A percentile compares a stretch with the other conserved stretches of the same genome.
Conservation (phyloP, 2,113 vertebrate genomes). For the Candoia aspera region DNA sequence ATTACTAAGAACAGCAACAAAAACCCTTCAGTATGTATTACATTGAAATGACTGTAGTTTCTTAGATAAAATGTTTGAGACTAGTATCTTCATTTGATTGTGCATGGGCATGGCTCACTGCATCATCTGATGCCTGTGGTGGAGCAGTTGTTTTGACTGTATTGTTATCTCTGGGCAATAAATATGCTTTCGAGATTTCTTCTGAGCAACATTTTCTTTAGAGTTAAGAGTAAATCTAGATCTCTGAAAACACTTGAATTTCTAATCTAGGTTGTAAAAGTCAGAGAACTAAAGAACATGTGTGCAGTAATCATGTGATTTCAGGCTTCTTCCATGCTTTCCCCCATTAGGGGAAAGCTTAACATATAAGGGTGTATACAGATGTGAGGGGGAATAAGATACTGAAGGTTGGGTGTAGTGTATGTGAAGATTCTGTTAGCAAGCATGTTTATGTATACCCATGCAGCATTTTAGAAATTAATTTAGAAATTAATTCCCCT, state of each 20-base stretch:
- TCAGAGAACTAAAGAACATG: not conserved
- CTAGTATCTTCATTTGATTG: not conserved
- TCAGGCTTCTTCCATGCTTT: too few species aligned
- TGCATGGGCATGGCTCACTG: not conserved
- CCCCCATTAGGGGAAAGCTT: not conserved
- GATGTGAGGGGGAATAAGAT: not conserved
- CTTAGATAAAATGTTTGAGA: not conserved
- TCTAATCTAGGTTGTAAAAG: too few species aligned
- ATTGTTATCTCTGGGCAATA: slow-evolving; percentile 31
- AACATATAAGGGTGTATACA: not conserved
- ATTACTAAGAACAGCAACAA: not conserved
- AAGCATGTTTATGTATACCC: not conserved
- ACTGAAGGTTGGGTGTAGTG: not conserved
- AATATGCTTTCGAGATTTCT: slow-evolving; percentile 38
- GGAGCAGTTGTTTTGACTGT: slow-evolving; percentile 61
- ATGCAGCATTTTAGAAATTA: too few species aligned
- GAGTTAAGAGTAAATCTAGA: not conserved
- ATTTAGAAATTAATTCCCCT: not conserved
- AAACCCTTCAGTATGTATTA: not conserved
- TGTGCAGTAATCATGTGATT: too few species aligned
- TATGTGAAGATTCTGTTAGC: not conserved
- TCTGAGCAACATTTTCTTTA: slow-evolving; percentile 29
- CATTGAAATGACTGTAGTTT: not conserved
- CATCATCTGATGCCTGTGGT: slow-evolving; percentile 23
- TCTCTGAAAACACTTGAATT: too few species aligned